Evolutionary conservation across 2,888 invertebrate genomes (phyloP).

Genomic region (Endomychus coccineus): DNA sequence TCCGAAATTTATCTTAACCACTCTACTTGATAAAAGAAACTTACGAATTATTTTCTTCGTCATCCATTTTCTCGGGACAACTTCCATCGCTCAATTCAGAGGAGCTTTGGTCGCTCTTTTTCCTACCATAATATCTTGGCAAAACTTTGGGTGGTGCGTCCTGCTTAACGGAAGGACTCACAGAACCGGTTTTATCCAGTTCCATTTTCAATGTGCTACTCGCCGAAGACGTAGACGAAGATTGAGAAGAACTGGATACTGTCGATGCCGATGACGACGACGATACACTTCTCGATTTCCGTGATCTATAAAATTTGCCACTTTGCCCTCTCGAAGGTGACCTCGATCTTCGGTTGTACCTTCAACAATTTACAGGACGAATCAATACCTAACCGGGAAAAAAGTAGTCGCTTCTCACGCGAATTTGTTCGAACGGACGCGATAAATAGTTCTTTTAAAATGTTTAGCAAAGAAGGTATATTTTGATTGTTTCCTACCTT

Average conservation of each 20-base stretch:
- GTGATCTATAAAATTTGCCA: constrained; percentile 23
- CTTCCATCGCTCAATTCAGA: constrained; percentile 40
- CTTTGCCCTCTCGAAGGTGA: constrained; percentile 19
- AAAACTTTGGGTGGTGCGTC: constrained; percentile 38
- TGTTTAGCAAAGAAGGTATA: too few species aligned
- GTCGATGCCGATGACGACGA: constrained; percentile 32
- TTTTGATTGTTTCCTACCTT: constrained; percentile 8
- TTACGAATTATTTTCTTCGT: too few species aligned
- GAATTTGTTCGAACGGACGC: too few species aligned
- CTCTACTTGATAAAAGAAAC: too few species aligned
- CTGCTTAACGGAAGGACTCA: constrained; percentile 17
- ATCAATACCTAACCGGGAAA: too few species aligned
- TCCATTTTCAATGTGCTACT: constrained; percentile 31
- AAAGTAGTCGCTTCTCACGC: too few species aligned
- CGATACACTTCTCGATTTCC: constrained; percentile 28
- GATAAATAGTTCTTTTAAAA: too few species aligned
- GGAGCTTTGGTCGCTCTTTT: constrained; percentile 49
- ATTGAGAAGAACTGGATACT: constrained; percentile 18
- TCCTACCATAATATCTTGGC: constrained; percentile 53
- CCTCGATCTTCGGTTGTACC: constrained; percentile 11
- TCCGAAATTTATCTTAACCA: too few species aligned
- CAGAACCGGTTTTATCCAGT: constrained; percentile 16
- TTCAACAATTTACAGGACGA: constrained; percentile 9
- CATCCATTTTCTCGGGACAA: constrained; percentile 32
- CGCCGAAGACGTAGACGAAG: constrained; percentile 29